Percentiles rank a stretch among this genome's conserved stretches.
Evolutionary conservation across 2,797 vertebrate genomes (phyloP).

Genomic region (Glyptemys insculpta): DNA sequence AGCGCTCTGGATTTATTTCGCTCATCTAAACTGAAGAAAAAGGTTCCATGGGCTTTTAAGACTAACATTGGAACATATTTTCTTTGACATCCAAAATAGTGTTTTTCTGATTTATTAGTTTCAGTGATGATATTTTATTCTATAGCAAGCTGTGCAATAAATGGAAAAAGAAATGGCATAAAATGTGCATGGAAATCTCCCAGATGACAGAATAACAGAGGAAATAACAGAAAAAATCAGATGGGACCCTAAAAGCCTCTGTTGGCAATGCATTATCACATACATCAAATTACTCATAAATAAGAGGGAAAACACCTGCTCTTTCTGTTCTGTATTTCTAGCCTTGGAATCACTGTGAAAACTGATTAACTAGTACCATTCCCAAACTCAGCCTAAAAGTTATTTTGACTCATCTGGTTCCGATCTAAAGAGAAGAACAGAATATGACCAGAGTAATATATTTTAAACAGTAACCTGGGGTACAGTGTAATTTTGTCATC

Average conservation of each 20-base stretch:
- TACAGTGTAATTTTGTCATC: neutral
- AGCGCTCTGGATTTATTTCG: constrained; percentile 23
- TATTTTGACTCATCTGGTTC: neutral
- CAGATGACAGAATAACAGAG: neutral
- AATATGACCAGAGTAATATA: neutral
- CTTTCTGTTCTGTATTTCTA: neutral
- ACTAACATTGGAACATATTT: constrained; percentile 7
- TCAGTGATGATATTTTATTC: constrained; percentile 19
- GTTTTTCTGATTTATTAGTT: constrained; percentile 37
- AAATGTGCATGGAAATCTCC: neutral
- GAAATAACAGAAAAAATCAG: neutral
- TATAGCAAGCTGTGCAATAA: neutral
- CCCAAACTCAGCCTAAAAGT: neutral
- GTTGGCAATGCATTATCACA: neutral
- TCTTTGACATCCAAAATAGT: constrained; percentile 12
- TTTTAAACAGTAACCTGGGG: neutral
- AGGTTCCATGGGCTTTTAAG: neutral
- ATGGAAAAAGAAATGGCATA: constrained; percentile 21
- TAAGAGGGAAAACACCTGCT: neutral
- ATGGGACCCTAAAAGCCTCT: neutral
- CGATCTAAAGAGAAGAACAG: neutral
- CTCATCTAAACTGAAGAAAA: constrained; percentile 17
- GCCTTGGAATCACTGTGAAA: neutral
- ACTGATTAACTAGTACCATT: neutral
- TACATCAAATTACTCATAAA: neutral